Evolutionary conservation across 2,888 invertebrate genomes (phyloP).

Genomic region (Slavum lentiscoides): DNA sequence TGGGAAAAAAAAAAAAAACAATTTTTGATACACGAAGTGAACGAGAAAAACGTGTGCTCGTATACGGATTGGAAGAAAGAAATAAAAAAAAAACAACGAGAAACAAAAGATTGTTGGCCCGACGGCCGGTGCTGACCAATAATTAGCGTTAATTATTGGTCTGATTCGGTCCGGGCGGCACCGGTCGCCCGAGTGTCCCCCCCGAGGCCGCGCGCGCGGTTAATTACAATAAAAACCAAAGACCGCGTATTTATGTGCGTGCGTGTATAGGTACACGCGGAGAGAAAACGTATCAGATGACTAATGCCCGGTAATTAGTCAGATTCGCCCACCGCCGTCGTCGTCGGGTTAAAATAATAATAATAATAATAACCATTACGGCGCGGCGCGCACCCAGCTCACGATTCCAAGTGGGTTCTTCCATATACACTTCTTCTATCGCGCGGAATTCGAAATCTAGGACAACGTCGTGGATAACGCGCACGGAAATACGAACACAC

Average conservation of each 20-base stretch:
- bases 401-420: constrained; percentile 45
- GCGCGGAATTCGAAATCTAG: constrained; percentile 30
- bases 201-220: constrained; percentile 34
- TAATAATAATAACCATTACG: constrained; percentile 2
- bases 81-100: constrained; percentile 18
- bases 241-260: not conserved
- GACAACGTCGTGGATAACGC: constrained; percentile 24
- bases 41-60: too few species aligned
- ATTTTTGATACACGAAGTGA: too few species aligned
- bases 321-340: constrained; percentile 52
- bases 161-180: constrained; percentile 45
- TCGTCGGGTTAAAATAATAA: constrained; percentile 30
- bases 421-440: not conserved
- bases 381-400: constrained; percentile 36
- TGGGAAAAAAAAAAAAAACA: too few species aligned
- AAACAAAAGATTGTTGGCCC: constrained; percentile 45
- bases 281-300: constrained; percentile 50
- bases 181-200: constrained; percentile 16
- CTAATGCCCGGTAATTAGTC: constrained; percentile 54
- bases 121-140: constrained; percentile 39
- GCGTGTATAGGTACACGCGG: not conserved
- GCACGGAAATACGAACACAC: too few species aligned
- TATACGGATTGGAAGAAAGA: too few species aligned
- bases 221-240: constrained; percentile 43
- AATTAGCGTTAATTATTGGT: constrained; percentile 53